These are phyloP conservation scores for Brenthis ino DNA, from an alignment of 2,888 invertebrate genomes.

Conservation along the genomic window DNA sequence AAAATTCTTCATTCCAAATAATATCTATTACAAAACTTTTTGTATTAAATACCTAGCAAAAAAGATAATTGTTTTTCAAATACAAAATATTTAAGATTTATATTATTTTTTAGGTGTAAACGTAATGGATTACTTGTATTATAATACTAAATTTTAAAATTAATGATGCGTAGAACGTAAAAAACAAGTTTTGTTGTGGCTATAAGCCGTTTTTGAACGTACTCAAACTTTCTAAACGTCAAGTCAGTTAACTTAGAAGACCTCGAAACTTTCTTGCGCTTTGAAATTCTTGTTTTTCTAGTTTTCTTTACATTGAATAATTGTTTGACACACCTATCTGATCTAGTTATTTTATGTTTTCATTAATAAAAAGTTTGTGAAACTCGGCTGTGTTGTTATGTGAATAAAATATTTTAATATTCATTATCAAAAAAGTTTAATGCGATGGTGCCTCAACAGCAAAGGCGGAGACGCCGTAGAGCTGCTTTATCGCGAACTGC, in stretches of 20 bases:
- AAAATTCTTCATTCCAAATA: neutral
- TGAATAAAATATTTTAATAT: slow-evolving; percentile 8
- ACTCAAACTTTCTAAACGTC: slow-evolving; percentile 71
- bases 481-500: slow-evolving; percentile 76
- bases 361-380: slow-evolving; percentile 11
- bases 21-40: too few relatives aligned
- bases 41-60: too few relatives aligned
- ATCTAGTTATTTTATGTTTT: slow-evolving; percentile 13
- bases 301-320: slow-evolving; percentile 53
- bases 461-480: slow-evolving; percentile 70
- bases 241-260: slow-evolving; percentile 59
- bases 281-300: slow-evolving; percentile 70
- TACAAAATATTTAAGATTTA: neutral
- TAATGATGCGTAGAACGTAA: slow-evolving; percentile 36
- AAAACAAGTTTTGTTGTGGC: slow-evolving; percentile 44
- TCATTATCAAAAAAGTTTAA: slow-evolving; percentile 41
- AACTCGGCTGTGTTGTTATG: slow-evolving; percentile 9
- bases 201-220: slow-evolving; percentile 50
- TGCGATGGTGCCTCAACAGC: slow-evolving; percentile 77
- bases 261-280: slow-evolving; percentile 67
- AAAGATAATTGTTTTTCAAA: too few relatives aligned
- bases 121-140: neutral
- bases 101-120: neutral
- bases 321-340: slow-evolving; percentile 25
- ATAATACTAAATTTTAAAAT: neutral